Conservation (phyloP, 2,797 vertebrate species). For the Pipistrellus pipistrellus region DNA sequence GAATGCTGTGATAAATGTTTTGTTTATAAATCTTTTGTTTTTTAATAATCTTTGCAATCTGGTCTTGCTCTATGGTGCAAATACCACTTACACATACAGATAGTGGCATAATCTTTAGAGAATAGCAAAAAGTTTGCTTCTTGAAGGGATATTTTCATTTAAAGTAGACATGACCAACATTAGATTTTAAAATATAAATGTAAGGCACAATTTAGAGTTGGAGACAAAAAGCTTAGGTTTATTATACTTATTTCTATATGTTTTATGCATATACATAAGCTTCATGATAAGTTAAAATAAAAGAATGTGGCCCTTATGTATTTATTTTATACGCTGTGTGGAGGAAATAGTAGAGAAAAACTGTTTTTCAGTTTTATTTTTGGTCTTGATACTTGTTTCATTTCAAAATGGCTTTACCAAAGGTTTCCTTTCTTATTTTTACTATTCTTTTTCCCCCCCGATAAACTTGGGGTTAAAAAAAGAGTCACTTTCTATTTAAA, state of each 20-base stretch:
- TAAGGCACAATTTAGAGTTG: not conserved
- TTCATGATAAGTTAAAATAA: slow-evolving; percentile 32
- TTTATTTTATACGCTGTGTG: not conserved
- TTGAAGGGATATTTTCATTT: slow-evolving; percentile 37
- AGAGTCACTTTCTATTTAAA: not conserved
- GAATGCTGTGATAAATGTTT: not conserved
- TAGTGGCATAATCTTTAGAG: not conserved
- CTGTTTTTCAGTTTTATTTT: not conserved
- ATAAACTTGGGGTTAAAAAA: not conserved
- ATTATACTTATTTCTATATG: not conserved
- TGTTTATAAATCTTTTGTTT: slow-evolving; percentile 15
- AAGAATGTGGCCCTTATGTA: not conserved
- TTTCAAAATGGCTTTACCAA: slow-evolving; percentile 16
- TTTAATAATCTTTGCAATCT: slow-evolving; percentile 23
- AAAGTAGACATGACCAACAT: slow-evolving; percentile 17
- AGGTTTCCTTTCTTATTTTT: slow-evolving; percentile 33
- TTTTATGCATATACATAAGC: not conserved
- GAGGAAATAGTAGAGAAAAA: not conserved
- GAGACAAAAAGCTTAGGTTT: not conserved
- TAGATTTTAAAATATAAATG: slow-evolving; percentile 64
- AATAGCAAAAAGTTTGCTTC: slow-evolving; percentile 41
- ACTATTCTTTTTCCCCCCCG: not conserved
- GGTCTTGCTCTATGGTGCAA: not conserved
- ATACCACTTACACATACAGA: not conserved
- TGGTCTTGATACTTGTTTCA: slow-evolving; percentile 11